Evolutionary conservation across 30 jellyfish, hydroid and myxozoan genomes (phyloP), one percentile per base, ranked within the genome.

Genomic region (Phacellophora camtschatica): DNA sequence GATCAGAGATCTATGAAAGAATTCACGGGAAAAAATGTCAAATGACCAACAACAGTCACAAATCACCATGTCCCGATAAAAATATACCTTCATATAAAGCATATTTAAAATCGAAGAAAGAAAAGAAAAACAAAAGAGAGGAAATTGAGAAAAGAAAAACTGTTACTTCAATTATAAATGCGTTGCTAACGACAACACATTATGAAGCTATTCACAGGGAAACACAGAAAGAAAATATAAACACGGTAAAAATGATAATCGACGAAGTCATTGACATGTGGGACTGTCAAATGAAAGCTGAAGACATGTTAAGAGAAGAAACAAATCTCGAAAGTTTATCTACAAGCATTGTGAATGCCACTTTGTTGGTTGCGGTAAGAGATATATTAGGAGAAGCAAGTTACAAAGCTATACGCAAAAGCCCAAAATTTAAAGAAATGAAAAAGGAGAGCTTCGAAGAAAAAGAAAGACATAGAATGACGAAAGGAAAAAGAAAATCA

Each of bases 81-180:
- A 75, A 67, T 8, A 80, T 80, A 36, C 91, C 91, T 0, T 80
- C 91, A 3, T 80, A 80, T 57, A 80, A 80, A 65, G 91, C 91
- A 39, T 64, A 49, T 48, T 29, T 80, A 9, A 57, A 64, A 24
- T 29, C 46, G 7, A 42, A 39, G 27, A 59, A 8, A 30, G 48
- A 30, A 59, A 4, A 6, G 74, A 6, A 50, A 50, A 50, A 50
- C 22, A 50, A 25, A 31, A 37, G 64, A 4, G 35, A 71, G 70
- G 41, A 22, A 9, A 24, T 37, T 31, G 36, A 32, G 31, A 76
- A 57, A 19, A 32, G 24, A 4, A 36, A 57, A 24, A 76, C 36
- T 48, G 70, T 30, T 13, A 16, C 42, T 2, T 23, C 49, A 33
- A 20, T 76, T 12, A 27, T 57, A 16, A 59, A 56, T 5, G 71